These are phyloP conservation scores for Meloidogyne hapla DNA, from an alignment of 1,140 invertebrate species.

Conservation along the genomic window DNA sequence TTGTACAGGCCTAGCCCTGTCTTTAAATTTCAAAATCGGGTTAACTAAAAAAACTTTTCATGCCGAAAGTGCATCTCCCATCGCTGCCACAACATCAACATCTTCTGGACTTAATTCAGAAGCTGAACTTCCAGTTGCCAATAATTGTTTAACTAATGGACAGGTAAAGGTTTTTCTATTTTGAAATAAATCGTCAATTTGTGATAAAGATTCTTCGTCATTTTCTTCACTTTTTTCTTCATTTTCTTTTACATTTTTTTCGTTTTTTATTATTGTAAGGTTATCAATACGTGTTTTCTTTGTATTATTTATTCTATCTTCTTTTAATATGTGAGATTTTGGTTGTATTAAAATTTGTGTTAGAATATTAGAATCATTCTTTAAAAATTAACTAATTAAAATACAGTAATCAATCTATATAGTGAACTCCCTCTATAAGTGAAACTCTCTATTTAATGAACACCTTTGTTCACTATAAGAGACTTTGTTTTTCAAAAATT, in stretches of 20 bases:
- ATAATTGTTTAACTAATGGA: conserved; percentile 12
- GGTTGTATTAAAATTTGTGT: background rate
- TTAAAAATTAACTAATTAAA: background rate
- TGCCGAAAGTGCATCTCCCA: conserved; percentile 48
- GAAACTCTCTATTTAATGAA: too few relatives aligned
- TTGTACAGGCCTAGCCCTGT: conserved; percentile 60
- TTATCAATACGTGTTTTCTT: background rate
- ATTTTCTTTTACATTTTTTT: background rate
- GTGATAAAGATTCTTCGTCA: conserved; percentile 36
- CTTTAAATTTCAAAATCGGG: conserved; percentile 24
- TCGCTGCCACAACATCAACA: conserved; percentile 52
- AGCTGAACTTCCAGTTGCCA: conserved; percentile 29
- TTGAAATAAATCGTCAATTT: conserved; percentile 52
- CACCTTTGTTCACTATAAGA: too few relatives aligned
- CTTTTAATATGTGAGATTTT: background rate
- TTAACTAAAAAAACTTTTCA: background rate
- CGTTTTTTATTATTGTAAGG: background rate
- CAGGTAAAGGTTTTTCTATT: conserved; percentile 39
- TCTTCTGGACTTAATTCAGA: conserved; percentile 49
- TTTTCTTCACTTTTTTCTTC: background rate
- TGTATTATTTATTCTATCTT: background rate
- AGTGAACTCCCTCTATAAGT: too few relatives aligned
- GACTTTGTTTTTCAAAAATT: too few relatives aligned
- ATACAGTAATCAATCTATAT: too few relatives aligned
- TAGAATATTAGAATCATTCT: background rate